Conservation (phyloP, 2,888 invertebrate genomes). For the Dioctria linearis region DNA sequence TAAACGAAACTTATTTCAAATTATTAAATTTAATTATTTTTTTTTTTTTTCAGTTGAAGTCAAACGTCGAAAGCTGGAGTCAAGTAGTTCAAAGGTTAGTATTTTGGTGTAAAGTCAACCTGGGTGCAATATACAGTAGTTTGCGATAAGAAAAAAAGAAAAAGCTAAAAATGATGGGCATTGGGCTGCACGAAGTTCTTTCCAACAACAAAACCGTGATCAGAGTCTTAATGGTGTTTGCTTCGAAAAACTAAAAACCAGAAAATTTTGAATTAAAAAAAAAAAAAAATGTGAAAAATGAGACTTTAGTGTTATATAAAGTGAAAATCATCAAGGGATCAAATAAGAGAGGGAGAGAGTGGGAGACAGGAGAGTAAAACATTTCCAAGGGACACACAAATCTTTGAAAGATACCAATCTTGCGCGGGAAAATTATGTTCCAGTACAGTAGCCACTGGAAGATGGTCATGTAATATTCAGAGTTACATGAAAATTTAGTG, state of each 20-base stretch:
- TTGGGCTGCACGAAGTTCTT: conserved; percentile 56
- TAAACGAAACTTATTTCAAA: neutral
- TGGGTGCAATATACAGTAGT: conserved; percentile 58
- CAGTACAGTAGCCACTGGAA: conserved; percentile 9
- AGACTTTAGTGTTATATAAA: conserved; percentile 27
- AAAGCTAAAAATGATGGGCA: conserved; percentile 56
- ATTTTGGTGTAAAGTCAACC: conserved; percentile 74
- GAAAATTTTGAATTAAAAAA: neutral
- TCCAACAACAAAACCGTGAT: conserved; percentile 2
- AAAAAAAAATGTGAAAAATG: conserved; percentile 1
- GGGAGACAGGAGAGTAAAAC: neutral
- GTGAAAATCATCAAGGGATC: conserved; percentile 7
- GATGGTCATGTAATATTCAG: conserved; percentile 20
- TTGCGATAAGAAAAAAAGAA: conserved; percentile 56
- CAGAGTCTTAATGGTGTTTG: conserved; percentile 16
- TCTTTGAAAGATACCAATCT: conserved; percentile 6
- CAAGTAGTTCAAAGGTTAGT: conserved; percentile 87
- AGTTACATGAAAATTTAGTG: conserved; percentile 46
- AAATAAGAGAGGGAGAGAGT: neutral
- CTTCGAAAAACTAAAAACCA: neutral
- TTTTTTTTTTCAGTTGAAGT: conserved; percentile 72
- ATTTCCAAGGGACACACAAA: neutral
- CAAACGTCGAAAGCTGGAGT: conserved; percentile 89
- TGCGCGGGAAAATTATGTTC: conserved; percentile 12
- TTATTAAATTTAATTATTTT: conserved; percentile 6